These are phyloP conservation scores for Xyrauchen texanus DNA, from an alignment of 2,113 vertebrate genomes.

Conservation along the genomic window DNA sequence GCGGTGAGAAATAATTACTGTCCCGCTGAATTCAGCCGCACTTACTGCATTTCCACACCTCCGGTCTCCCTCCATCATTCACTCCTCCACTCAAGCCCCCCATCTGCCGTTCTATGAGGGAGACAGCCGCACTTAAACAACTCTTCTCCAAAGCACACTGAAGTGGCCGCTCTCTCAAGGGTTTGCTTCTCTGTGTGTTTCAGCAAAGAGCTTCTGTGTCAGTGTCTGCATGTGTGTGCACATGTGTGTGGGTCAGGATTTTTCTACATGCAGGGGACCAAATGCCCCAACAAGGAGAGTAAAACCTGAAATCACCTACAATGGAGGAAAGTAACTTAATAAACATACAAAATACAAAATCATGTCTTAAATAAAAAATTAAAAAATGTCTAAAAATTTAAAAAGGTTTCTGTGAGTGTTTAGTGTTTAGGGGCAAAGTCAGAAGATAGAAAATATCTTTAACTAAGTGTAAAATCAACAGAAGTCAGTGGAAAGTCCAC, in stretches of 20 bases:
- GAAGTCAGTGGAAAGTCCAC: too few species aligned
- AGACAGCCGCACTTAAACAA: constrained; percentile 39
- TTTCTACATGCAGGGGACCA: too few species aligned
- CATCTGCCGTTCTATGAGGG: constrained; percentile 12
- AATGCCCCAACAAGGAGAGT: too few species aligned
- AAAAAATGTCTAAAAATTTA: too few species aligned
- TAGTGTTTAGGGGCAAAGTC: too few species aligned
- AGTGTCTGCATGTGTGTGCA: constrained; percentile 37
- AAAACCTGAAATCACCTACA: too few species aligned
- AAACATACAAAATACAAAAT: too few species aligned
- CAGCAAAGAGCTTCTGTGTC: constrained; percentile 24
- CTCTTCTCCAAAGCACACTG: constrained; percentile 45
- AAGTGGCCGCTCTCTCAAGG: constrained; percentile 47
- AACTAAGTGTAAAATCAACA: too few species aligned
- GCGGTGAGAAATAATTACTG: constrained; percentile 63
- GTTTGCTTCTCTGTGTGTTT: constrained; percentile 6
- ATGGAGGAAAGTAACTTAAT: too few species aligned
- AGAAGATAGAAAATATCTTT: too few species aligned
- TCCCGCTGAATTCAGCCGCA: constrained; percentile 41
- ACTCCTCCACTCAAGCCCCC: constrained; percentile 34
- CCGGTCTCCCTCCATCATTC: constrained; percentile 28
- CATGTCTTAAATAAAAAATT: too few species aligned
- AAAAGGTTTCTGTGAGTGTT: too few species aligned
- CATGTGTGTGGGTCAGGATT: neutral
- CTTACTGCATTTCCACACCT: constrained; percentile 56